These are phyloP conservation scores for Acanthurus leucopareius DNA, from an alignment of 2,797 vertebrate species.

Conservation along the genomic window DNA sequence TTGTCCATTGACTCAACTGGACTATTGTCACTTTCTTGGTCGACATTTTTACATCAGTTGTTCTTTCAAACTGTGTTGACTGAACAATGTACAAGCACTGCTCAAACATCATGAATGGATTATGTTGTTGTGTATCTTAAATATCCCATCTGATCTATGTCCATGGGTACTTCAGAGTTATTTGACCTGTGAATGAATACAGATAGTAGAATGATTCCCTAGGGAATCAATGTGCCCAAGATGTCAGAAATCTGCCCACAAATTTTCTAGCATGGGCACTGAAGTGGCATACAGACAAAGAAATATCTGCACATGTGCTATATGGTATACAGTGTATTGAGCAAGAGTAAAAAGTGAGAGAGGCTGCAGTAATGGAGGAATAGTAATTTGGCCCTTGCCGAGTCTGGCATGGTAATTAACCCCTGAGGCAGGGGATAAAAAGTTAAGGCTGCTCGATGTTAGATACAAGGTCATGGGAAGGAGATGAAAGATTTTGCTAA, in stretches of 20 bases:
- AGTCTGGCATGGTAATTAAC: slow-evolving; percentile 69
- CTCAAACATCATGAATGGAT: too few relatives aligned
- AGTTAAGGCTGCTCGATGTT: slow-evolving; percentile 42
- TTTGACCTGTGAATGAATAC: too few relatives aligned
- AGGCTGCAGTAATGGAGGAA: slow-evolving; percentile 24
- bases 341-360: slow-evolving; percentile 4
- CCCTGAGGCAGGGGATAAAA: slow-evolving; percentile 54
- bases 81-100: background rate
- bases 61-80: too few relatives aligned
- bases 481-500: slow-evolving; percentile 27
- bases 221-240: background rate
- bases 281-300: slow-evolving; percentile 37
- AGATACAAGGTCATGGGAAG: slow-evolving; percentile 53
- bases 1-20: too few relatives aligned
- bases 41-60: too few relatives aligned
- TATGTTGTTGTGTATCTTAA: too few relatives aligned
- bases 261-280: background rate
- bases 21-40: too few relatives aligned
- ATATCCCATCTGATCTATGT: too few relatives aligned
- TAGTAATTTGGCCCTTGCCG: slow-evolving; percentile 45
- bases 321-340: slow-evolving; percentile 10
- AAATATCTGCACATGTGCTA: slow-evolving; percentile 19
- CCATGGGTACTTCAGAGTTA: too few relatives aligned
- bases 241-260: slow-evolving; percentile 8
- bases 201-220: background rate